Evolutionary conservation across 2,113 vertebrate genomes (phyloP), one percentile per base, ranked within the genome.

Genomic region (Bos indicus): DNA sequence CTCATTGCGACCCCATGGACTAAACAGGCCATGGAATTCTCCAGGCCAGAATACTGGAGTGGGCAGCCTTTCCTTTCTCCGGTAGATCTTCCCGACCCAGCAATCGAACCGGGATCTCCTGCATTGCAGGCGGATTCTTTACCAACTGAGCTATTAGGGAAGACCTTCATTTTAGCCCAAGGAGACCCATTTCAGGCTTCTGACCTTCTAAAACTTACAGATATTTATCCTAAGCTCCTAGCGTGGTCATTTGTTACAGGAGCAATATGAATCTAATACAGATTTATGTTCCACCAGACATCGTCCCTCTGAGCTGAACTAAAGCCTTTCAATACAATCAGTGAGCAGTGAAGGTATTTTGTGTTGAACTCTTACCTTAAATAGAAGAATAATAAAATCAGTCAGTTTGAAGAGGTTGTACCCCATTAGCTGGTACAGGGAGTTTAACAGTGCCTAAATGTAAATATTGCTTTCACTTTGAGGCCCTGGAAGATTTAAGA

Each of bases 1-100:
- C 67, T 71, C 19, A 0, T 71, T 71, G n/a, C 0, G 1, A 71
- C n/a, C 10, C n/a, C 21, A 23, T 71, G 19, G n/a, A 71, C n/a
- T 40, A 6, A 23, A 40, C 0, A 11, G 19, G 67, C 19, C 19
- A 23, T 40, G n/a, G n/a, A 71, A 40, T 71, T 23, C n/a, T 71
- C 67, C 67, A 71, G 19, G n/a, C 67, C 67, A 71, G 67, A 40
- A 71, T 40, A 71, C n/a, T 11, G 2, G 23, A 36, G n/a, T 40
- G 67, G 67, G 67, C 36, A 71, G 9, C 67, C 67, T 40, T 40
- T 71, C 19, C 67, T n/a, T 71, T 71, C n/a, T 40, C 9, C 67
- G 23, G 19, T 6, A n/a, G 67, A 71, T 71, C 19, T 71, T 71
- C 67, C 67, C 10, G 0, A 40, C 19, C 19, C 67, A 40, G 67